Percentiles rank a stretch among this genome's conserved stretches.
Evolutionary conservation across 2,888 invertebrate genomes (phyloP).

Genomic region (Atrina japonica): DNA sequence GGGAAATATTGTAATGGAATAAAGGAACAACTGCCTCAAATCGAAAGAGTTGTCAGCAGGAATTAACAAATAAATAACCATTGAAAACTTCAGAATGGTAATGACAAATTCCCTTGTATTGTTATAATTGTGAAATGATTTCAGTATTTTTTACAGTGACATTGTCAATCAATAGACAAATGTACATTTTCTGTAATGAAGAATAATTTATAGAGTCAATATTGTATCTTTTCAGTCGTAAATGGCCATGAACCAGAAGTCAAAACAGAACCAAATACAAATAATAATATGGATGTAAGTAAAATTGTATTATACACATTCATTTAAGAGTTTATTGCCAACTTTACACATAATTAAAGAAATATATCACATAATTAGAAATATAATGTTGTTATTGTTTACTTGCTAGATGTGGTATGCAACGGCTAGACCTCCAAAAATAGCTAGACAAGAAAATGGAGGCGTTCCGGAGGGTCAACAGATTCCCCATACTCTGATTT

Average conservation of each 20-base stretch:
- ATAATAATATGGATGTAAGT: conserved; percentile 45
- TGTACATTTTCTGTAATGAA: not conserved
- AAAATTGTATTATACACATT: too few species aligned
- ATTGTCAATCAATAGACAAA: too few species aligned
- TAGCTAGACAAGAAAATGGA: conserved; percentile 37
- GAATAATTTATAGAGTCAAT: too few species aligned
- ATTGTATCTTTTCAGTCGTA: conserved; percentile 33
- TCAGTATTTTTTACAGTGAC: too few species aligned
- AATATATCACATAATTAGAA: too few species aligned
- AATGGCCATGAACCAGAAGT: conserved; percentile 42
- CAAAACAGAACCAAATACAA: conserved; percentile 40
- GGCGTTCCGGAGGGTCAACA: conserved; percentile 22
- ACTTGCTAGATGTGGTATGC: conserved; percentile 41
- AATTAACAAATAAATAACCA: conserved; percentile 15
- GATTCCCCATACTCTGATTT: conserved; percentile 34
- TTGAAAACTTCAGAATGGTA: not conserved
- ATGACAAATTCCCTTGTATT: too few species aligned
- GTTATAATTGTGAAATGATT: too few species aligned
- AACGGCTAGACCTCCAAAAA: conserved; percentile 33
- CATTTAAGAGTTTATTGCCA: too few species aligned
- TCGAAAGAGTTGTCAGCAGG: conserved; percentile 24
- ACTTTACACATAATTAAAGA: too few species aligned
- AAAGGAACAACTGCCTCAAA: conserved; percentile 11
- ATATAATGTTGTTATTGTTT: not conserved
- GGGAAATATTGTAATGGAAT: conserved; percentile 33